Evolutionary conservation across 2,888 invertebrate genomes (phyloP).

Genomic region (Polia nebulosa): DNA sequence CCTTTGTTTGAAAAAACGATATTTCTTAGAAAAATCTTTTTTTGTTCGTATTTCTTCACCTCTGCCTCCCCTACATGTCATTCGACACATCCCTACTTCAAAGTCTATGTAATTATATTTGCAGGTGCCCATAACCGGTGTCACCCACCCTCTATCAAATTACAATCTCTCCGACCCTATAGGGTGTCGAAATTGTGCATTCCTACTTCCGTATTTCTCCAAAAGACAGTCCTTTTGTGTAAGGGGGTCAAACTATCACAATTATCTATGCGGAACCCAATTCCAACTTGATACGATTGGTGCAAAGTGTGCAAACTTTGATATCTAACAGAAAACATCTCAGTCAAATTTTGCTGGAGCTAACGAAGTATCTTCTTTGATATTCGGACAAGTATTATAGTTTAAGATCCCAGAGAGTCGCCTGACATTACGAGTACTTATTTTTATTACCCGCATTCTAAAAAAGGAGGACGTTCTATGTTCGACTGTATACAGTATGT

Average conservation of each 20-base stretch:
- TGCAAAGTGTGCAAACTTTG: too few relatives aligned
- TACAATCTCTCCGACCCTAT: constrained; percentile 21
- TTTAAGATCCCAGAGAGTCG: too few relatives aligned
- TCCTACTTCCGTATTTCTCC: constrained; percentile 16
- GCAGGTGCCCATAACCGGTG: constrained; percentile 10
- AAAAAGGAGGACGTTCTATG: too few relatives aligned
- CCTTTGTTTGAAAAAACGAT: too few relatives aligned
- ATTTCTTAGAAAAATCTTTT: too few relatives aligned
- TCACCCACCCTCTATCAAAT: constrained; percentile 26
- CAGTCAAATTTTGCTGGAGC: background rate
- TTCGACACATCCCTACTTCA: too few relatives aligned
- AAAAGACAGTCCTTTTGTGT: constrained; percentile 15
- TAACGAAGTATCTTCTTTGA: background rate
- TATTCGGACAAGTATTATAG: background rate
- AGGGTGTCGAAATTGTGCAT: background rate
- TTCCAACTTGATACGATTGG: constrained; percentile 46
- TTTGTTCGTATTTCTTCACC: too few relatives aligned
- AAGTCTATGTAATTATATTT: constrained; percentile 5
- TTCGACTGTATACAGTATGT: too few relatives aligned
- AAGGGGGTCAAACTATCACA: constrained; percentile 28
- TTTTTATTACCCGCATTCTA: too few relatives aligned
- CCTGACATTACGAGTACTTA: too few relatives aligned
- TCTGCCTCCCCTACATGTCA: too few relatives aligned
- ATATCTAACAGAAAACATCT: constrained; percentile 21
- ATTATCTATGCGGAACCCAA: constrained; percentile 8